Evolutionary conservation across 2,797 vertebrate species (phyloP).

Genomic region (Lepidocolaptes lacrymiger): DNA sequence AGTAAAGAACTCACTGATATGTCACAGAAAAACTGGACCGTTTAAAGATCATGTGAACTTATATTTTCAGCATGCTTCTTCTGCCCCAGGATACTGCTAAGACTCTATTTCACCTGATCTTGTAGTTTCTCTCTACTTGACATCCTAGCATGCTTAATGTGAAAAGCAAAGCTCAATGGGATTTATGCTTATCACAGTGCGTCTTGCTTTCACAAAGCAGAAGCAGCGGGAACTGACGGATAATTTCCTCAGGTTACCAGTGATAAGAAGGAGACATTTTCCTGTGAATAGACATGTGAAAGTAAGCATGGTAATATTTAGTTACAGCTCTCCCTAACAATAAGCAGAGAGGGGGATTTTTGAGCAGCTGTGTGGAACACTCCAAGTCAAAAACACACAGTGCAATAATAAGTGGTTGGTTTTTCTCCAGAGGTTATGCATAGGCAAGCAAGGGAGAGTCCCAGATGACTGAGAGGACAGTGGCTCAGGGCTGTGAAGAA

Average conservation of each 20-base stretch:
- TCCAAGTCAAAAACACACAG: not conserved
- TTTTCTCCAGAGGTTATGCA: not conserved
- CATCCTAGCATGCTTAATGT: not conserved
- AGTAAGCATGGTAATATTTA: not conserved
- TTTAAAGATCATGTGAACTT: not conserved
- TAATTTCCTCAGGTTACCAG: not conserved
- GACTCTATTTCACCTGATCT: not conserved
- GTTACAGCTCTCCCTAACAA: not conserved
- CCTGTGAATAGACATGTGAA: not conserved
- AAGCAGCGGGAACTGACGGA: not conserved
- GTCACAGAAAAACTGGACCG: not conserved
- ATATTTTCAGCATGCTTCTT: not conserved
- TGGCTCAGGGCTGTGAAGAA: not conserved
- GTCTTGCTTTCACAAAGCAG: conserved; percentile 11
- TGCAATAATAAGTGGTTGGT: not conserved
- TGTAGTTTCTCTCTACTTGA: not conserved
- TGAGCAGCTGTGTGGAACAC: not conserved
- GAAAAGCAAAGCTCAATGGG: not conserved
- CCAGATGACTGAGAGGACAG: not conserved
- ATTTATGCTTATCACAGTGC: not conserved
- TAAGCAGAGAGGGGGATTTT: not conserved
- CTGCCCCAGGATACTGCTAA: not conserved
- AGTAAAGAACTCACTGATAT: not conserved
- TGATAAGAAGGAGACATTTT: not conserved
- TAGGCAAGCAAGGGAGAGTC: not conserved